These are phyloP conservation scores for Leptinotarsa tumamoca DNA, from an alignment of 2,888 invertebrate genomes.

Conservation along the genomic window DNA sequence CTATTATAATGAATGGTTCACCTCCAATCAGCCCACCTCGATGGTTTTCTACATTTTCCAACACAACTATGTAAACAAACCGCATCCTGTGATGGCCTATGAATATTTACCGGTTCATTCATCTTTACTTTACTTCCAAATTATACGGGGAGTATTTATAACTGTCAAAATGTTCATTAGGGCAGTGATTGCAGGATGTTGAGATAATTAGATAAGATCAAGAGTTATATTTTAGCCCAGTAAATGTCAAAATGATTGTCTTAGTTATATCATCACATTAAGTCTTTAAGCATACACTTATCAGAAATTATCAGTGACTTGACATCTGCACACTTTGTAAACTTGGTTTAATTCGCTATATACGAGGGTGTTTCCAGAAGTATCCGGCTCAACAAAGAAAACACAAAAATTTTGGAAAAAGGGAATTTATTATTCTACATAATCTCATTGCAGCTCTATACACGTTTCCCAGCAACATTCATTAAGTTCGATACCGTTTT, in stretches of 20 bases:
- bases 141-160: background rate
- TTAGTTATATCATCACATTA: no score
- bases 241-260: no score
- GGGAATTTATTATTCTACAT: no score
- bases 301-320: no score
- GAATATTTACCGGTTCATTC: conserved; percentile 24
- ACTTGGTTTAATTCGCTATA: background rate
- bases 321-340: no score
- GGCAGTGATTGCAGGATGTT: background rate
- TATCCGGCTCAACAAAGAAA: no score
- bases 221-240: background rate
- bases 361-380: no score
- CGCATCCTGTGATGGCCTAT: conserved; percentile 22
- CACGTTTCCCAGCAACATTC: no score
- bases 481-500: no score
- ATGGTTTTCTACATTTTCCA: conserved; percentile 19
- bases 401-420: no score
- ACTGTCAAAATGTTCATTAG: background rate
- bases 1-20: background rate
- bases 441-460: no score
- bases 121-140: conserved; percentile 13
- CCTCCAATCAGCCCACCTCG: conserved; percentile 2
- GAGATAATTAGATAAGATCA: background rate
- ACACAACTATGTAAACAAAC: conserved; percentile 22
- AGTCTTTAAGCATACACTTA: no score